Conservation (phyloP, 2,888 invertebrate genomes). For the Pristionchus maxplancki region DNA sequence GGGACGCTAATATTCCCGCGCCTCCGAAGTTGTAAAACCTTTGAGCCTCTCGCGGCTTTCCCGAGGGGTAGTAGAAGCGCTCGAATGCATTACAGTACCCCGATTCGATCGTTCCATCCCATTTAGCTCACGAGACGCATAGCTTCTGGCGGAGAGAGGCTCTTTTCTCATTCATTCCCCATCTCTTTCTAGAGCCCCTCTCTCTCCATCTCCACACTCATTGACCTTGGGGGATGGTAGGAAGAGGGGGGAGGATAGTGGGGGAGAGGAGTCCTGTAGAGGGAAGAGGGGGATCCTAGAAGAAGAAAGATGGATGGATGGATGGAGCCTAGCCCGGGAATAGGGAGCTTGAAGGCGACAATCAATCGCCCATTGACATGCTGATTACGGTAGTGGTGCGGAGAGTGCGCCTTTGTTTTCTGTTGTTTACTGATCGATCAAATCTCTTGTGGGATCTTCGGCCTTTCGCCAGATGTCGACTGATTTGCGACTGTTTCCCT, state of each 20-base stretch:
- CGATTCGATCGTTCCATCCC: conserved; percentile 21
- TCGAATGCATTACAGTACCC: background rate
- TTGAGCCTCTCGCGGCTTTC: background rate
- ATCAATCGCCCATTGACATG: too few species aligned
- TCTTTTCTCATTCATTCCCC: conserved; percentile 29
- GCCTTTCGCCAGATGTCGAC: conserved; percentile 25
- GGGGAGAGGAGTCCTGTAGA: conserved; percentile 28
- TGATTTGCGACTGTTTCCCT: conserved; percentile 19
- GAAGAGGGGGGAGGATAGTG: background rate
- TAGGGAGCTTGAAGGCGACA: background rate
- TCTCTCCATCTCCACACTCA: conserved; percentile 4
- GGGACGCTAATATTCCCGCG: background rate
- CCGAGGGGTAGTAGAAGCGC: background rate
- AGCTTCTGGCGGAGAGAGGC: background rate
- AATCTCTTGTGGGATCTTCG: background rate
- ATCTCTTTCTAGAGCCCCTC: conserved; percentile 14
- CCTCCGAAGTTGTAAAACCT: background rate
- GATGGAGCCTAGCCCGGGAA: background rate
- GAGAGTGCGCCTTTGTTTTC: background rate
- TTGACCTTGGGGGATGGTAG: conserved; percentile 42
- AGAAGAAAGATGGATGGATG: background rate
- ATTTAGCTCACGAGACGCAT: background rate
- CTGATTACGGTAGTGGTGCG: background rate
- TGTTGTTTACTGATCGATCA: background rate
- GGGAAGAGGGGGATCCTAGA: background rate